phyloP scores from a whole-genome alignment of 2,797 vertebrate genomes.

The Scolopax bukidnonensis region DNA sequence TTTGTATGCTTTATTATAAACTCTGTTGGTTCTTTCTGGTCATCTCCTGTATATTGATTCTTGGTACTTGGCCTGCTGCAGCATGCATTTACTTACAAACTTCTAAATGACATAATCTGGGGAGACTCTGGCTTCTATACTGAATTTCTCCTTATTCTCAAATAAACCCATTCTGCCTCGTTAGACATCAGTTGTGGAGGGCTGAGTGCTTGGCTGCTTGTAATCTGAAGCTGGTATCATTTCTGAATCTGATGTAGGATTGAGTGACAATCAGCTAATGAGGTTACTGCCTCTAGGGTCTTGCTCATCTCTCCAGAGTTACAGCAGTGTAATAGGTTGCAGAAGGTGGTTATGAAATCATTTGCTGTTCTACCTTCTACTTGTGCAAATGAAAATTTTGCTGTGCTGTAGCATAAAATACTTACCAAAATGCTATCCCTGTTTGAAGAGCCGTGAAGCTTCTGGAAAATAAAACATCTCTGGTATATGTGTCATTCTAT shows the following conservation, averaged over 20 bases:
- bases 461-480: neutral
- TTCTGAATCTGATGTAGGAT: neutral
- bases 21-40: neutral
- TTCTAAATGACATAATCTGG: neutral
- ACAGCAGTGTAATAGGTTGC: neutral
- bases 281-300: constrained; percentile 16
- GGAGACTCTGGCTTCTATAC: neutral
- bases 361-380: neutral
- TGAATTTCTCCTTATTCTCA: neutral
- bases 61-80: neutral
- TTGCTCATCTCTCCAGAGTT: constrained; percentile 7
- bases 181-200: neutral
- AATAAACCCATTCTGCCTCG: neutral
- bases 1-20: neutral
- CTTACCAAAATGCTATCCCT: neutral
- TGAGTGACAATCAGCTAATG: constrained; percentile 28
- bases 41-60: neutral
- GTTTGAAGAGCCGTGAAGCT: neutral
- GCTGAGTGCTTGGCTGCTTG: neutral
- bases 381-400: neutral
- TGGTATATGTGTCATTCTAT: neutral
- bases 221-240: neutral
- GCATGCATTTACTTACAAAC: neutral
- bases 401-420: neutral
- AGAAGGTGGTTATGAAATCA: neutral